Conservation (phyloP, 2,797 vertebrate species). For the Gorsachius magnificus region DNA sequence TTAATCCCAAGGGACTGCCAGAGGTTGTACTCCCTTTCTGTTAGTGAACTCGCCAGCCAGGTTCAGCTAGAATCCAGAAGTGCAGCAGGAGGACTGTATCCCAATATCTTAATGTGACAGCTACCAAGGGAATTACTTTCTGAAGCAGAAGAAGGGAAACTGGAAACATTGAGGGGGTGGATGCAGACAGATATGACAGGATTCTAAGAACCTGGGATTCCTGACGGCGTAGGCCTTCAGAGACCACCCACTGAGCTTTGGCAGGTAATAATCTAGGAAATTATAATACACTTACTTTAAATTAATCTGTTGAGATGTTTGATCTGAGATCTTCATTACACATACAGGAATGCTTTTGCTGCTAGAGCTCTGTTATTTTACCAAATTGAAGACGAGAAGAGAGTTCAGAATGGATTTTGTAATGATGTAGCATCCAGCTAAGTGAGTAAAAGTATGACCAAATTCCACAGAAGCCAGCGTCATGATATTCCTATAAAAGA, state of each 20-base stretch:
- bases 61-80: slow-evolving; percentile 9
- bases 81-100: slow-evolving; percentile 26
- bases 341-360: background rate
- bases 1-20: background rate
- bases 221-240: slow-evolving; percentile 46
- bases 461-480: background rate
- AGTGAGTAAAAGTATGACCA: background rate
- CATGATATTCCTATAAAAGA: background rate
- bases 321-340: slow-evolving; percentile 33
- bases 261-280: slow-evolving; percentile 67
- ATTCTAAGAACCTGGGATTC: slow-evolving; percentile 62
- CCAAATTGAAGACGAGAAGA: background rate
- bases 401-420: background rate
- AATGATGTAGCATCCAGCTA: background rate
- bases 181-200: slow-evolving; percentile 59
- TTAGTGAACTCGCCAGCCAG: background rate
- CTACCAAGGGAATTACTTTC: slow-evolving; percentile 50
- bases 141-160: slow-evolving; percentile 47
- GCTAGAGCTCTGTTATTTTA: background rate
- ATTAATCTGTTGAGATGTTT: slow-evolving; percentile 39
- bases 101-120: slow-evolving; percentile 48
- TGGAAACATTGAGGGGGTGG: slow-evolving; percentile 63
- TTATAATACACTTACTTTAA: slow-evolving; percentile 44
- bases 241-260: slow-evolving; percentile 65
- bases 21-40: background rate